Conservation (phyloP, 2,797 vertebrate species). For the Lateolabrax maculatus region DNA sequence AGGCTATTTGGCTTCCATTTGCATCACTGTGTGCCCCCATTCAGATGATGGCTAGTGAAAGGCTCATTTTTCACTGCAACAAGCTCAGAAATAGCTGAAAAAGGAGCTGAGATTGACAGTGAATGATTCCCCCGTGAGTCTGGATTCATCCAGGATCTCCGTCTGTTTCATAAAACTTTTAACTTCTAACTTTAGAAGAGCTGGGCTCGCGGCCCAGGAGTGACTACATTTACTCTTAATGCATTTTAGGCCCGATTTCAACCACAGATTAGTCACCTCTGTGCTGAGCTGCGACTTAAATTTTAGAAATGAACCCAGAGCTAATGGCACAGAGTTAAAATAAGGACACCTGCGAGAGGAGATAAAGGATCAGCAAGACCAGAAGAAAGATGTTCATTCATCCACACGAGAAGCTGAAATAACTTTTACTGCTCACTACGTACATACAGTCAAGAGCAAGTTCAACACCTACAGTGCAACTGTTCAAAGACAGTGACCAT, state of each 20-base stretch:
- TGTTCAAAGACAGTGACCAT: not conserved
- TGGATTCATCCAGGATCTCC: constrained; percentile 12
- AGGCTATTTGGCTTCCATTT: constrained; percentile 54
- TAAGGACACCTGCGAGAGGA: not conserved
- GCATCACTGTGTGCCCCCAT: constrained; percentile 38
- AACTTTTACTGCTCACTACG: not conserved
- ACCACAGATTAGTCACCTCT: constrained; percentile 45
- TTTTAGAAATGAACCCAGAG: constrained; percentile 47
- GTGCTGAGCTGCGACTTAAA: constrained; percentile 1
- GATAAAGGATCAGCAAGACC: not conserved
- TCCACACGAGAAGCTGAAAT: not conserved
- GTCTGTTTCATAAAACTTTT: constrained; percentile 54
- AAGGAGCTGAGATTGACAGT: constrained; percentile 26
- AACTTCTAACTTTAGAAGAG: constrained; percentile 40
- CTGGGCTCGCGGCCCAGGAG: constrained; percentile 46
- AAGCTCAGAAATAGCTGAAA: constrained; percentile 25
- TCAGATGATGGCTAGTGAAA: constrained; percentile 19
- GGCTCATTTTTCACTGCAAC: constrained; percentile 29
- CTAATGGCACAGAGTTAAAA: not conserved
- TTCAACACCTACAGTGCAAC: not conserved
- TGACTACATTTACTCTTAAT: constrained; percentile 50
- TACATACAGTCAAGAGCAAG: not conserved
- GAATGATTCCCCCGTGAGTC: constrained; percentile 28
- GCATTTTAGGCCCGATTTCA: constrained; percentile 38
- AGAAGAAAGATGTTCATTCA: not conserved